phyloP scores from a whole-genome alignment of 2,113 vertebrate species.

The Xiphophorus hellerii region DNA sequence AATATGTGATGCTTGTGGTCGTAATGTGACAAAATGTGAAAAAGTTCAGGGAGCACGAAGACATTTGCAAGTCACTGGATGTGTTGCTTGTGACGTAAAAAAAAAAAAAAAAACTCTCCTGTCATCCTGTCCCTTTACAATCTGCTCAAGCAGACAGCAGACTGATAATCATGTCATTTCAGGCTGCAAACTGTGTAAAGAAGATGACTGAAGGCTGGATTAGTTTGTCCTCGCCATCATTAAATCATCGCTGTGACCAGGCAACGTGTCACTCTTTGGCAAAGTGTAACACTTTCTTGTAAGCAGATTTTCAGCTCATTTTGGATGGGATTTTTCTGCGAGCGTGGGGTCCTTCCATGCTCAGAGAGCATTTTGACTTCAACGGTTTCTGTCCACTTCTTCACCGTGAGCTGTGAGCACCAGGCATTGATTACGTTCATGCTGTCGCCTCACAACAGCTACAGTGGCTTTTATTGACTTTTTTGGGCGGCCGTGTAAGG shows the following conservation, averaged over 20 bases:
- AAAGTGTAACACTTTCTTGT: slow-evolving; percentile 1
- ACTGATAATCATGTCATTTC: slow-evolving; percentile 15
- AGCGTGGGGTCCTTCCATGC: slow-evolving; percentile 10
- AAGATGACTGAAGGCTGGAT: slow-evolving; percentile 21
- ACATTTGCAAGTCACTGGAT: background rate
- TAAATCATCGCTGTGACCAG: slow-evolving; percentile 30
- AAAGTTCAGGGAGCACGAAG: background rate
- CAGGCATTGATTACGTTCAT: slow-evolving; percentile 55
- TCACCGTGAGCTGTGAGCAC: slow-evolving; percentile 37
- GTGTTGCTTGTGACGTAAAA: background rate
- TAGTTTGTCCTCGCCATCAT: slow-evolving; percentile 37
- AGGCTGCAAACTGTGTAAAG: slow-evolving; percentile 20
- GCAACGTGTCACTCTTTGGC: slow-evolving; percentile 12
- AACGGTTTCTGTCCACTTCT: slow-evolving; percentile 26
- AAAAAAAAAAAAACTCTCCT: background rate
- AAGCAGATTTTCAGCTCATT: slow-evolving; percentile 23
- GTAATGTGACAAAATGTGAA: background rate
- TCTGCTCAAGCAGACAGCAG: background rate
- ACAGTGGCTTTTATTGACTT: slow-evolving; percentile 64
- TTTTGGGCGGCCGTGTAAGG: slow-evolving; percentile 41
- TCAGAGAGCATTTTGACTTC: background rate
- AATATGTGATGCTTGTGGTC: background rate
- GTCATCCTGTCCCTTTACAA: slow-evolving; percentile 8
- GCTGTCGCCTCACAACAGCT: slow-evolving; percentile 32
- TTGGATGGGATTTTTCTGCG: background rate